Base-by-base conservation (phyloP, 1,140 invertebrate genomes). In the Platyura marginata region DNA sequence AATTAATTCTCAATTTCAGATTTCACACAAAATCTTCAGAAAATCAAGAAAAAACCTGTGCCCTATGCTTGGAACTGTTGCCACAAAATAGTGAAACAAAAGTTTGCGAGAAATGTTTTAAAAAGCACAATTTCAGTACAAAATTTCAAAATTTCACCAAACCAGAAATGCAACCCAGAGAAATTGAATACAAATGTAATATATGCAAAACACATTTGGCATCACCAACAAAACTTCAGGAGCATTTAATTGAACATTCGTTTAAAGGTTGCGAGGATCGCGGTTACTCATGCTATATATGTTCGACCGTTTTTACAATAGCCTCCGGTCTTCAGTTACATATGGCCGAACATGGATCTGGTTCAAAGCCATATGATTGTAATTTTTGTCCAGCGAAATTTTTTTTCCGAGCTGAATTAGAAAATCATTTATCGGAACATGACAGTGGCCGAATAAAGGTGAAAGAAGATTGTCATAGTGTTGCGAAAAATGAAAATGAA, bases 241-340 rank as follows among this genome's bases (percentile, higher is more conserved):
- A 80, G 37, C 90, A 95, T 54, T 67, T 95, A 25, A 91, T 95
- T 40, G 88, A 93, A 49, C 90, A 95, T 56, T 91, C 82, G 1
- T 93, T 91, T 55, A 80, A 79, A 23, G 84, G 84, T 3, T 84
- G 83, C 46, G 77, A 77, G 35, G 57, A 61, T n/a, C 58, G 70
- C 1, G 79, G 83, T 35, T 88, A 82, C 52, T 79, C 76, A 2
- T 95, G 90, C 56, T 89, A 87, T 57, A 69, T 92, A 38, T 94
- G 90, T 54, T 80, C 80, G n/a, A 73, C 83, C 1, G 74, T 85
- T 2, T 93, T 92, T 59, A 87, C 83, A 0, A 77, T 75, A 4
- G 76, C 88, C 2, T 66, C 69, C 3, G 80, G 83, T 1, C 67
- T 91, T 3, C 77, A 90, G 52, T 71, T 72, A 29, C 90, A 94